These are phyloP conservation scores for Peromyscus maniculatus DNA, from an alignment of 2,113 vertebrate genomes.

Conservation along the genomic window DNA sequence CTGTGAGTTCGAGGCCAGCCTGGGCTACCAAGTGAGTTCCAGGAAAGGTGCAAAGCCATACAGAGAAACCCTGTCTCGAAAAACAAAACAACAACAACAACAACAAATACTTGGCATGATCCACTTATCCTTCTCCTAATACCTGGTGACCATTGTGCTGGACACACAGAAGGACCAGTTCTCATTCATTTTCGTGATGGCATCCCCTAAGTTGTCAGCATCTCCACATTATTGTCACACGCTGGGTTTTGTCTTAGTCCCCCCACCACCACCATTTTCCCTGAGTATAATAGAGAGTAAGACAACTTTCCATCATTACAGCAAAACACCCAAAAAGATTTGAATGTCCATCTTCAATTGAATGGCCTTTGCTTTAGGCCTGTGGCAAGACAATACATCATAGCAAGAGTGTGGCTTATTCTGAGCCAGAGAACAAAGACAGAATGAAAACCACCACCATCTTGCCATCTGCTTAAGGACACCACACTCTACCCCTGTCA, in stretches of 20 bases:
- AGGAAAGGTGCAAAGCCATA: too few relatives aligned
- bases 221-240: not conserved
- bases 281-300: too few relatives aligned
- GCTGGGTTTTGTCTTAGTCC: not conserved
- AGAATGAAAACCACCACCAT: not conserved
- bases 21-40: too few relatives aligned
- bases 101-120: too few relatives aligned
- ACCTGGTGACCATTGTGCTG: not conserved
- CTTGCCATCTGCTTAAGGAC: not conserved
- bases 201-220: not conserved
- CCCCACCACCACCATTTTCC: not conserved
- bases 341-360: not conserved
- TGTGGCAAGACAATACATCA: not conserved
- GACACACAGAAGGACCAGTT: not conserved
- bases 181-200: not conserved
- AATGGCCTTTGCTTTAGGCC: not conserved
- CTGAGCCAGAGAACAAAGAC: too few relatives aligned
- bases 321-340: not conserved
- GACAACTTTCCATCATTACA: not conserved
- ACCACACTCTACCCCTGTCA: accelerated
- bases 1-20: too few relatives aligned
- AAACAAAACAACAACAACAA: too few relatives aligned
- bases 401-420: not conserved
- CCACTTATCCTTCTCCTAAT: not conserved
- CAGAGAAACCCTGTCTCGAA: too few relatives aligned